Conservation (phyloP, 2,888 invertebrate genomes). For the Orchesella flavescens region DNA sequence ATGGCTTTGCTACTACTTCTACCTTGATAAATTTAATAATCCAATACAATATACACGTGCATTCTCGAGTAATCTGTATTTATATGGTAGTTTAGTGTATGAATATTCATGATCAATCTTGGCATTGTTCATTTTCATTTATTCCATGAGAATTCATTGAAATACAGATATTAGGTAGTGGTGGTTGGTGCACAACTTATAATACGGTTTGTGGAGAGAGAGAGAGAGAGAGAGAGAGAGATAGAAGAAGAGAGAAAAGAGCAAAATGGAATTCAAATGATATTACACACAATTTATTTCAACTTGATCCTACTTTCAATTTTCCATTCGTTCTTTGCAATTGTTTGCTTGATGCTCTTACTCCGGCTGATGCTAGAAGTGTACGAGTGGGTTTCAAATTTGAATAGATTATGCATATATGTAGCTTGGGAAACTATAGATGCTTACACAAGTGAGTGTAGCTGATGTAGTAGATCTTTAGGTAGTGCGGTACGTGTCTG, state of each 20-base stretch:
- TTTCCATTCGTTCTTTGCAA: background rate
- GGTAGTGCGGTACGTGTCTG: too few species aligned
- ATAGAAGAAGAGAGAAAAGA: slow-evolving; percentile 10
- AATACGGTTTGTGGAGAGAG: background rate
- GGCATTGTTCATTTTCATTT: slow-evolving; percentile 39
- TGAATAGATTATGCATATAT: background rate
- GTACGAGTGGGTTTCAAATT: background rate
- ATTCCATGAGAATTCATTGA: background rate
- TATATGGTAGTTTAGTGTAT: slow-evolving; percentile 39
- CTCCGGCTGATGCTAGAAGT: too few species aligned
- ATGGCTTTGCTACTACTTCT: background rate
- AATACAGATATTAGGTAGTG: too few species aligned
- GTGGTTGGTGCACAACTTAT: too few species aligned
- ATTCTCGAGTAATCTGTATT: too few species aligned
- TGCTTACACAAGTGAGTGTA: too few species aligned
- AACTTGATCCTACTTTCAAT: slow-evolving; percentile 23
- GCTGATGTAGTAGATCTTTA: too few species aligned
- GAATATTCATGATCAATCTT: slow-evolving; percentile 59
- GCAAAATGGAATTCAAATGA: slow-evolving; percentile 38
- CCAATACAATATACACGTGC: slow-evolving; percentile 21
- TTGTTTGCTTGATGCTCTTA: slow-evolving; percentile 25
- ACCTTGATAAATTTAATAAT: slow-evolving; percentile 49
- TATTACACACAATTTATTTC: slow-evolving; percentile 44
- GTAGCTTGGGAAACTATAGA: background rate
- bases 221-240: too few species aligned